phyloP scores from a whole-genome alignment of 1,140 invertebrate species.

The Drosophila mayri region DNA sequence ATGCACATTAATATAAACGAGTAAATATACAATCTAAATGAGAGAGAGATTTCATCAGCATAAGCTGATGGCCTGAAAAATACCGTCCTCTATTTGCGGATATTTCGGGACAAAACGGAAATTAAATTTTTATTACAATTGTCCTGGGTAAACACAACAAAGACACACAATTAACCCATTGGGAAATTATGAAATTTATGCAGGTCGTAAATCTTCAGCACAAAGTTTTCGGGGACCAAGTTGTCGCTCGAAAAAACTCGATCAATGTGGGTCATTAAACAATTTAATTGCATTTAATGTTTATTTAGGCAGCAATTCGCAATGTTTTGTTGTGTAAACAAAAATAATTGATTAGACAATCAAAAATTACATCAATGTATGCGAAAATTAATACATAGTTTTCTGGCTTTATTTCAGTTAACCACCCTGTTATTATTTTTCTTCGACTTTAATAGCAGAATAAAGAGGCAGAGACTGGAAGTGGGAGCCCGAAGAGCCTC shows the following conservation, averaged over 20 bases:
- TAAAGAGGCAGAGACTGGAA: neutral
- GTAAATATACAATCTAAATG: slow-evolving; percentile 15
- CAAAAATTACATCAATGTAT: slow-evolving; percentile 24
- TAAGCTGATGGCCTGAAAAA: slow-evolving; percentile 18
- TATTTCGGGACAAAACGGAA: slow-evolving; percentile 27
- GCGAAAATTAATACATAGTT: slow-evolving; percentile 5
- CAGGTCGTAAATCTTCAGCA: slow-evolving; percentile 37
- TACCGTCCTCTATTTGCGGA: slow-evolving; percentile 5
- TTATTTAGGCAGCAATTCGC: slow-evolving; percentile 44
- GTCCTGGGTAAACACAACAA: slow-evolving; percentile 18
- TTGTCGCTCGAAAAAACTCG: slow-evolving; percentile 47
- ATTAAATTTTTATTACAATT: slow-evolving; percentile 60
- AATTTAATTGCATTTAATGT: slow-evolving; percentile 72
- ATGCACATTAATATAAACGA: slow-evolving; percentile 12
- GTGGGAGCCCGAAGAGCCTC: neutral
- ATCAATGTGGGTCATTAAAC: slow-evolving; percentile 68
- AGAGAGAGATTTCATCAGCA: slow-evolving; percentile 11
- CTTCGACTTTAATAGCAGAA: slow-evolving; percentile 22
- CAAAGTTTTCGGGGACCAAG: slow-evolving; percentile 24
- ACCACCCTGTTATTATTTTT: slow-evolving; percentile 4
- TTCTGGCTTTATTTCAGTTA: neutral
- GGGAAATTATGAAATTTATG: slow-evolving; percentile 52
- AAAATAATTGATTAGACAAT: slow-evolving; percentile 72
- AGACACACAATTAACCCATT: slow-evolving; percentile 48
- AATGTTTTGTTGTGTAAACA: slow-evolving; percentile 50